Evolutionary conservation across 2,888 invertebrate species (phyloP), one percentile per base, ranked within the genome.

Genomic region (Aelia acuminata): DNA sequence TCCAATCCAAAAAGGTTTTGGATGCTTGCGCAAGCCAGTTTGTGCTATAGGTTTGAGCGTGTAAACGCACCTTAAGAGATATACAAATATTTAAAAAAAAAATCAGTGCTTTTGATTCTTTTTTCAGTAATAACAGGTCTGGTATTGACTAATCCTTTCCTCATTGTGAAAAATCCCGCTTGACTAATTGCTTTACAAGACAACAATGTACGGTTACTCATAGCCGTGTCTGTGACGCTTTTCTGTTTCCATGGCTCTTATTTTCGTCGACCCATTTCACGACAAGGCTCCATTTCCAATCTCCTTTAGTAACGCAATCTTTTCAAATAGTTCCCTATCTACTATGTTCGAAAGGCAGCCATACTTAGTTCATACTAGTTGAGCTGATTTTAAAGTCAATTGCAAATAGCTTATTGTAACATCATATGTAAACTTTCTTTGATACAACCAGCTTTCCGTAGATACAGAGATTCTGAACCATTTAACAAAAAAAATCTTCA

Each of bases 221-320:
- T 18, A 70, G 31, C 31, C 63, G 63, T 70, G 63, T 35, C 63
- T 70, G 31, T 70, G 63, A 70, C 63, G 63, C 63, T 70, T 70
- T 35, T 18, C 35, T 35, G 31, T 70, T 70, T 35, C 63, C 63
- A 70, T 70, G 63, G 63, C 18, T 35, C 31, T 35, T 70, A 70
- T 70, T 70, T 70, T 70, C 63, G 63, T 70, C 63, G 63, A 70
- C 63, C 31, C 63, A 70, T 70, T 70, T 35, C 63, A 57, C 13
- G 57, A 57, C 57, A 26, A 57, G 26, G 57, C 57, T 57, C 57
- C 26, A 70, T 70, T 70, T 35, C 63, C 63, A 70, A 35, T 70
- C 63, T 35, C 63, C 31, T 70, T 35, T 1, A 70, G 15, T 26
- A 31, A 70, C 20, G 63, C 63, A 35, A 70, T 35, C 31, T 2